Conservation (phyloP, 2,888 invertebrate species). For the Zaprionus obscuricornis region DNA sequence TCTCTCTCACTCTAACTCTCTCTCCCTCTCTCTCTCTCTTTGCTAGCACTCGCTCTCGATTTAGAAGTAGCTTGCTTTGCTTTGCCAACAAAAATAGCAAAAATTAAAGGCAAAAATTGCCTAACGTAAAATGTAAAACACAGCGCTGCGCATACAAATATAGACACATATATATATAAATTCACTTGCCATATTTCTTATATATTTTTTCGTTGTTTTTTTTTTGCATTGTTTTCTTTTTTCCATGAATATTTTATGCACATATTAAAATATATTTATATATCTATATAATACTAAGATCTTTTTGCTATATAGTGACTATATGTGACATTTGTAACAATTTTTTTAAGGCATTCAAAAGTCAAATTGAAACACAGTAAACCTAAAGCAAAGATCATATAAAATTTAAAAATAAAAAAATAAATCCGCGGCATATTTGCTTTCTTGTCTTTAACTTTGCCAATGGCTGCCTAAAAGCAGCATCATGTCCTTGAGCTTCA, state of each 20-base stretch:
- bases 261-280: too few species aligned
- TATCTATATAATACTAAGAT: too few species aligned
- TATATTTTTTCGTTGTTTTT: too few species aligned
- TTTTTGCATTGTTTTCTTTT: too few species aligned
- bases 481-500: slow-evolving; percentile 67
- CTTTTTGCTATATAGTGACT: not conserved
- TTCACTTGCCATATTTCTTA: too few species aligned
- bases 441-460: slow-evolving; percentile 61
- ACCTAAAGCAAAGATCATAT: too few species aligned
- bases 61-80: not conserved
- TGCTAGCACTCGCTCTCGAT: too few species aligned
- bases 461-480: slow-evolving; percentile 22
- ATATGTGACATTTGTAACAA: not conserved
- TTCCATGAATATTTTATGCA: too few species aligned
- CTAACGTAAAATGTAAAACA: slow-evolving; percentile 24
- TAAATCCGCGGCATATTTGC: slow-evolving; percentile 38
- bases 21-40: not conserved
- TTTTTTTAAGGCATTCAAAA: not conserved
- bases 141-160: not conserved
- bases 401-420: too few species aligned
- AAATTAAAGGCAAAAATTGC: slow-evolving; percentile 63
- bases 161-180: too few species aligned
- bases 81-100: slow-evolving; percentile 49
- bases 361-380: too few species aligned
- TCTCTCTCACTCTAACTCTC: not conserved